Evolutionary conservation across 2,888 invertebrate species (phyloP).

Genomic region (Invenusta paracnida): DNA sequence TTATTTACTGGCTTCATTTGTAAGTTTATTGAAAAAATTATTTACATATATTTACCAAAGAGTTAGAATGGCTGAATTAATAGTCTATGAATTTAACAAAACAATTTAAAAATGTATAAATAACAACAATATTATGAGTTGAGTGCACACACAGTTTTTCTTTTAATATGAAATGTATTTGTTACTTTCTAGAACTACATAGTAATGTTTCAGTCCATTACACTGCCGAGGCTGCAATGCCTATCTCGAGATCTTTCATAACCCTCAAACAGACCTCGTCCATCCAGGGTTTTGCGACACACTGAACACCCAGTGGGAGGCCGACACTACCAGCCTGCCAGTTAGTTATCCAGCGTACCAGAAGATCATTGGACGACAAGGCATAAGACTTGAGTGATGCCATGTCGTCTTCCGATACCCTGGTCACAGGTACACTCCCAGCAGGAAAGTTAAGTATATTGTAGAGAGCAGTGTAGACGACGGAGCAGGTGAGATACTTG

Average conservation of each 20-base stretch:
- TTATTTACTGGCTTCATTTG: no score
- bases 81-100: no score
- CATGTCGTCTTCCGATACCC: constrained; percentile 35
- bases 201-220: no score
- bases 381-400: constrained; percentile 11
- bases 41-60: no score
- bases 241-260: constrained; percentile 33
- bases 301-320: constrained; percentile 40
- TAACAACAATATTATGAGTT: no score
- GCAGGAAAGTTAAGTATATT: constrained; percentile 43
- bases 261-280: constrained; percentile 36
- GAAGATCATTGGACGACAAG: background rate
- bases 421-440: constrained; percentile 42
- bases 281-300: constrained; percentile 34
- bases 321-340: constrained; percentile 37
- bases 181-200: no score
- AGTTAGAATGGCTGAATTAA: no score
- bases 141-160: no score
- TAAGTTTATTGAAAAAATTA: no score
- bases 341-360: background rate
- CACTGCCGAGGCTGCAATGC: no score
- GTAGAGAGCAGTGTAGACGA: constrained; percentile 34
- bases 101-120: no score
- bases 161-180: no score
- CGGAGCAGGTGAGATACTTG: background rate